Base-by-base conservation (phyloP, 1,140 invertebrate species). In the Copidosoma floridanum region DNA sequence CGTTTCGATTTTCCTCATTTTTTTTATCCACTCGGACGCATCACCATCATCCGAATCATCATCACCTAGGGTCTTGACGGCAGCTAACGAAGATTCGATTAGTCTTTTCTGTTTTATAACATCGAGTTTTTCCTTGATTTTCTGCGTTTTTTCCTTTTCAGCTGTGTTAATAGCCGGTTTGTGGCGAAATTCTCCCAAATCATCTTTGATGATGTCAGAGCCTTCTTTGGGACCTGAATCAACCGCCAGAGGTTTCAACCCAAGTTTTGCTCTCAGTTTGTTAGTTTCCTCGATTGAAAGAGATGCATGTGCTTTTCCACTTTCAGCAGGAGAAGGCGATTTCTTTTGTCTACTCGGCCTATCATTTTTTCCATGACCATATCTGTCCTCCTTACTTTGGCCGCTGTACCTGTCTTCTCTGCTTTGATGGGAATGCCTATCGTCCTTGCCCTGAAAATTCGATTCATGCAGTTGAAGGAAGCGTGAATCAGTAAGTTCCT, bases 271-370 rank as follows among this genome's bases (percentile, higher is more conserved):
- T 71, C 96, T 82, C 0, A 98, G 75, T 70, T 89, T 91, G 78
- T 98, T 97, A 16, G 94, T 96, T 74, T 96, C 94, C 67, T 93
- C 89, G 68, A 97, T 89, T 3, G 92, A 94, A 2, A 96, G 77
- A 46, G 85, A 86, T 46, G 85, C 83, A 40, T 82, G 79, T 3
- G 82, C 75, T 1, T 76, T 71, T 21, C 82, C 80, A 32, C 79
- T 74, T 23, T 77, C 77, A 32, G 70, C 69, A 11, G 82, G 79
- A 4, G 82, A 77, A 8, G 73, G 70, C 61, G 47, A 44, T n/a
- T 26, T 41, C 23, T 43, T 55, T 10, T 29, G 61, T 40, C 44
- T 57, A 57, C 11, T 51, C 6, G 27, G 12, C 24, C 23, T 55
- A 10, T 61, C 59, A 18, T 60, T 51, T 26, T 53, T 60, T 20